phyloP scores from a whole-genome alignment of 2,797 vertebrate genomes.

The Pseudotriccus pelzelni region DNA sequence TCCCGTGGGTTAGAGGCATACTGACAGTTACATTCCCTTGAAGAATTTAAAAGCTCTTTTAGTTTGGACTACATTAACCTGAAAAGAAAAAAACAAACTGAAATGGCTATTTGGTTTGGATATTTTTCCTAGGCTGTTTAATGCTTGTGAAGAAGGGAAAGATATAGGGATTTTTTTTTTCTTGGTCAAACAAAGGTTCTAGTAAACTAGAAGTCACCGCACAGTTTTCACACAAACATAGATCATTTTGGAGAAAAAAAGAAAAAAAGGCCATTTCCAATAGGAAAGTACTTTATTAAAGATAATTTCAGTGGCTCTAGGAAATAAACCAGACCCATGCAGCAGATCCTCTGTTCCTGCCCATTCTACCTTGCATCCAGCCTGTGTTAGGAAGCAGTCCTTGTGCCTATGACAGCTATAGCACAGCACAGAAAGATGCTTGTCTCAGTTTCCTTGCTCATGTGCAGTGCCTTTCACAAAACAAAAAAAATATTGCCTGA shows the following conservation, averaged over 20 bases:
- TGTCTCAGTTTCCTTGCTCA: background rate
- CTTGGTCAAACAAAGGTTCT: background rate
- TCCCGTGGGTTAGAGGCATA: background rate
- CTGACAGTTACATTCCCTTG: background rate
- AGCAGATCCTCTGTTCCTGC: background rate
- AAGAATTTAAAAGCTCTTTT: background rate
- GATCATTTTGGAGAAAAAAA: background rate
- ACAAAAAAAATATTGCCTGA: background rate
- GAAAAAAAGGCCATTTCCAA: background rate
- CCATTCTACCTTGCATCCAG: background rate
- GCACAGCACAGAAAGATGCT: background rate
- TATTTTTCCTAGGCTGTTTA: background rate
- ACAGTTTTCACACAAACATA: background rate
- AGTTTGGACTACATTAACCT: background rate
- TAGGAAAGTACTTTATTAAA: background rate
- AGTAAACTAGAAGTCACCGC: background rate
- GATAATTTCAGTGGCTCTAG: background rate
- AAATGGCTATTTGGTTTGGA: background rate
- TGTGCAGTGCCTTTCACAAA: background rate
- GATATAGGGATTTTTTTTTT: background rate
- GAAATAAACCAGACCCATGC: background rate
- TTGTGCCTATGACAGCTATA: background rate
- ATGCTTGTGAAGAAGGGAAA: background rate
- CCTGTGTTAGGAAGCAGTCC: fast-evolving
- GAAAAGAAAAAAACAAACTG: background rate